Evolutionary conservation across 2,113 vertebrate genomes (phyloP).

Genomic region (Phasianus colchicus): DNA sequence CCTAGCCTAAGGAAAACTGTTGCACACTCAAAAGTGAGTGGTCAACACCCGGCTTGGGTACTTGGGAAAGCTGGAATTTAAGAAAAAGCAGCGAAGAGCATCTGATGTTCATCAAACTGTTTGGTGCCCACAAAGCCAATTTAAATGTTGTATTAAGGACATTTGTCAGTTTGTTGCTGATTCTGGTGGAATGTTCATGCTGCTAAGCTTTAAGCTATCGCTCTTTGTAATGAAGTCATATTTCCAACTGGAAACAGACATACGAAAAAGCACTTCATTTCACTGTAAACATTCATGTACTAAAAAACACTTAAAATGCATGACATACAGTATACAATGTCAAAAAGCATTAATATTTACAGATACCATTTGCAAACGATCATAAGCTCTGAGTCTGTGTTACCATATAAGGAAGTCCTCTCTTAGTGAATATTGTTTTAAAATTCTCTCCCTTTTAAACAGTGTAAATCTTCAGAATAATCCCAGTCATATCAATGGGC

Average conservation of each 20-base stretch:
- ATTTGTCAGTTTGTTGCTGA: background rate
- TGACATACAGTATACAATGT: constrained; percentile 15
- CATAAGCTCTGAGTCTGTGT: background rate
- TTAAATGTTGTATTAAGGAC: background rate
- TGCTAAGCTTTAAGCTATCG: background rate
- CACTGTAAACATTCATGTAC: background rate
- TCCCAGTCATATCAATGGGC: background rate
- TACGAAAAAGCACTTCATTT: background rate
- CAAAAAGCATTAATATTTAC: constrained; percentile 63
- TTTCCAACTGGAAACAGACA: background rate
- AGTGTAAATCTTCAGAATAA: background rate
- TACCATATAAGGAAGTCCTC: background rate
- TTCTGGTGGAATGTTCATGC: background rate
- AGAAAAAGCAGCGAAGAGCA: background rate
- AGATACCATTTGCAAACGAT: constrained; percentile 31
- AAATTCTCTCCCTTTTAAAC: background rate
- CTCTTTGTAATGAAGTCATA: background rate
- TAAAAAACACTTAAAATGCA: constrained; percentile 39
- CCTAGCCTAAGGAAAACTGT: background rate
- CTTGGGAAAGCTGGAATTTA: background rate
- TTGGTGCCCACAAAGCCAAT: background rate
- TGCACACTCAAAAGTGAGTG: background rate
- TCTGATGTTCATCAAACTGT: background rate
- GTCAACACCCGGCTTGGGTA: background rate
- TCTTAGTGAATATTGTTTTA: background rate